Base-by-base conservation (phyloP, 2,797 vertebrate genomes). In the Antrozous pallidus region DNA sequence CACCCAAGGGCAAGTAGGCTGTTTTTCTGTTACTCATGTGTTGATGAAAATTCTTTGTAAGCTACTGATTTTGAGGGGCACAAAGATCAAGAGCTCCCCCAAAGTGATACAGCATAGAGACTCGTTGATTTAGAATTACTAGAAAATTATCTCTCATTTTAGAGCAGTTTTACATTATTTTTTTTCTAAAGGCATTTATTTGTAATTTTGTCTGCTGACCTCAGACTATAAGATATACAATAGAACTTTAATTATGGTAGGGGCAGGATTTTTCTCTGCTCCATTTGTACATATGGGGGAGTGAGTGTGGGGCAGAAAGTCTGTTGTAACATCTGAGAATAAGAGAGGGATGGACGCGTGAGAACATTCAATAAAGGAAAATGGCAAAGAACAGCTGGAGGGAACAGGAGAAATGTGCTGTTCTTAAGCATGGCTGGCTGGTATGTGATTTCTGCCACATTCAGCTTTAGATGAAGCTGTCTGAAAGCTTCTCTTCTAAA, bases 401-500 rank as follows among this genome's bases (percentile, higher is more conserved):
- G 89, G 75, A 67, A n/a, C 8, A 24, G 28, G 67, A 74, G 61
- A 58, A 47, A 45, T 10, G 12, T 2, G 0, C 38, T 56, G 9
- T 33, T 75, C 16, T 13, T 7, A 45, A 56, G 16, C n/a, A 2
- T 28, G 74, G 33, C 65, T 71, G 40, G 28, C 71, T 73, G 71
- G 47, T 7, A 26, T 49, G 56, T 22, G 33, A 74, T 61, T 94
- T 77, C 54, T 36, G 74, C 28, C 91, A 77, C 54, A 22, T 6
- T 26, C 47, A 88, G 65, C 71, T 42, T 63, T 84, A 88, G 51
- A 61, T 40, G 78, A 91, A 82, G 26, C 33, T 56, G 73, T n/a
- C 56, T 78, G 49, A 42, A 84, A 38, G 47, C 63, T 63, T 40
- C 79, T 85, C 36, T 89, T 93, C 93, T 79, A 69, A 87, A 95